A percentile compares a stretch with the other conserved stretches of the same genome.
These are phyloP conservation scores for Lysiphlebus fabarum DNA, from an alignment of 1,140 invertebrate species.

Conservation along the genomic window DNA sequence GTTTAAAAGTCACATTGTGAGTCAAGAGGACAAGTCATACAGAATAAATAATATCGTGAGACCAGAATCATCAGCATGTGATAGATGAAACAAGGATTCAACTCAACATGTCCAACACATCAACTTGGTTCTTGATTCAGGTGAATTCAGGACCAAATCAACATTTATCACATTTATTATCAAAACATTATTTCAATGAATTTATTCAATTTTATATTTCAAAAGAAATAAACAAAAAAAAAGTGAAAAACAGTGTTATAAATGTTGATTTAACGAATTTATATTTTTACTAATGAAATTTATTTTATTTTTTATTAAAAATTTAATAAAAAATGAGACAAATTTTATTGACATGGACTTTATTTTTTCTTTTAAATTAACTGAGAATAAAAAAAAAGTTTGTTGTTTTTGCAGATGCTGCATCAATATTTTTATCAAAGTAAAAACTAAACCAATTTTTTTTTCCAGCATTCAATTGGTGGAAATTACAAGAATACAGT, in stretches of 20 bases:
- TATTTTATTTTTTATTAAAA: no score
- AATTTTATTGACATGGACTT: no score
- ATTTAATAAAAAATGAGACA: not conserved
- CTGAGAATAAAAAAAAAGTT: no score
- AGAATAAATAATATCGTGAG: constrained; percentile 30
- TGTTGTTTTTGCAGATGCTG: no score
- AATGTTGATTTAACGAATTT: constrained; percentile 47
- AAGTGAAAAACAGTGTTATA: constrained; percentile 29
- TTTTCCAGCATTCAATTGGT: no score
- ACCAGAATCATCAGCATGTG: constrained; percentile 33
- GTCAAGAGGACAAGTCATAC: constrained; percentile 35
- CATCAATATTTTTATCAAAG: no score
- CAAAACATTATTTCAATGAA: constrained; percentile 13
- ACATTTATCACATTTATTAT: constrained; percentile 43
- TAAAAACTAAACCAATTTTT: no score
- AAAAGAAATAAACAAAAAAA: no score
- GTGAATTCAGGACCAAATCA: constrained; percentile 55
- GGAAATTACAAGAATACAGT: no score
- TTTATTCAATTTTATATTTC: not conserved
- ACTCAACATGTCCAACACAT: constrained; percentile 27
- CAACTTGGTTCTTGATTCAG: constrained; percentile 53
- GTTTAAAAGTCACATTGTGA: constrained; percentile 34
- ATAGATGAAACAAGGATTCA: constrained; percentile 27
- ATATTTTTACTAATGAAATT: constrained; percentile 27
- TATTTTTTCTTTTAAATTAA: no score